Base-by-base conservation (phyloP, 1,140 invertebrate species). In the Aporrectodea caliginosa region DNA sequence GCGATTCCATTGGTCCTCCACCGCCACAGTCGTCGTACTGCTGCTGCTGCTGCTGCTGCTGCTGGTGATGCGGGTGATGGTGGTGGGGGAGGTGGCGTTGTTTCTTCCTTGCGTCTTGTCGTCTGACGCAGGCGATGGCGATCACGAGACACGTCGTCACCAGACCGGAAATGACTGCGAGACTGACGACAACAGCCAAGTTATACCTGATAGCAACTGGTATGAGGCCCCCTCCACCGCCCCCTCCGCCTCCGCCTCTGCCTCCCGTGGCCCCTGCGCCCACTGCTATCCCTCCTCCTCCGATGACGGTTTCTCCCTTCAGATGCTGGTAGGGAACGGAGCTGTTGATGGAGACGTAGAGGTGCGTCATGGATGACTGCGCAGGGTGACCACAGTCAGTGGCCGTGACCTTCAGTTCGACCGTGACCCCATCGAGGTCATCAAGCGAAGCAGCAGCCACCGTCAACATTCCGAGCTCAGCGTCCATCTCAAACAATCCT, bases 321-420 rank as follows among this genome's bases (percentile, higher is more conserved):
- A 6, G 43, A 58, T 58, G 43, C 22, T 58, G 43, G 22, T 58
- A 79, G 16, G 76, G 77, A 70, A 81, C 72, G 0, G 80, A 81
- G 22, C 58, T 74, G 72, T 81, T 81, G 76, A 81, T 71, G 76
- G 73, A 29, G 22, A 81, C 35, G 58, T 78, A 80, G 35, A 81
- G 69, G 35, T 34, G 79, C 16, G 69, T 32, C 30, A 78, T n/a
- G 35, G 73, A 35, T 31, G 27, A 30, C n/a, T 34, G 35, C 35
- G 29, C 76, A 2, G 80, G 80, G 2, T 73, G 58, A 16, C 80
- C 80, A 14, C 43, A 22, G 43, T 81, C 80, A n/a, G 35, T 32
- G 22, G 76, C 80, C 69, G 73, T 27, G 2, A 81, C 27, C 30
- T 73, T 27, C 33, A 81, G 77, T 6, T 73, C 35, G 72, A 75